phyloP scores from a whole-genome alignment of 2,113 vertebrate genomes.

The Sinosuthora webbiana region DNA sequence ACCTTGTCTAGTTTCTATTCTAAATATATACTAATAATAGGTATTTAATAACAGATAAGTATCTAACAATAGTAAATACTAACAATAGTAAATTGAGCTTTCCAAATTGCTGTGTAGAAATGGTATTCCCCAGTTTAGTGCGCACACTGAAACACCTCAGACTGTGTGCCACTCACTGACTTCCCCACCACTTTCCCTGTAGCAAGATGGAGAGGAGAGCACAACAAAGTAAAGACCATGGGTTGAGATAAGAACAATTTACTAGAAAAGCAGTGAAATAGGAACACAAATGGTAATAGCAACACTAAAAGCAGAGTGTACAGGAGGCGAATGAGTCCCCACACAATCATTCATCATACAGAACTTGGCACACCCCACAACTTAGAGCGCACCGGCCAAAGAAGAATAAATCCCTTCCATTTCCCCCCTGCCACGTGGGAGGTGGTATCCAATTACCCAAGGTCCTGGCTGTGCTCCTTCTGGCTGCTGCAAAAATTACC shows the following conservation, averaged over 20 bases:
- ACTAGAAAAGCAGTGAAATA: background rate
- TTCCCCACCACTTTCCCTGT: too few species aligned
- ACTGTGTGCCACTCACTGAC: background rate
- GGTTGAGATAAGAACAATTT: background rate
- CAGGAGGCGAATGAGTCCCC: accelerated
- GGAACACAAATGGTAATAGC: background rate
- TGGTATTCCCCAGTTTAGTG: background rate
- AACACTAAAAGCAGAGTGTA: background rate
- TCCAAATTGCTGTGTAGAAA: background rate
- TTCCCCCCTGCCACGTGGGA: background rate
- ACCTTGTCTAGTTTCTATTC: too few species aligned
- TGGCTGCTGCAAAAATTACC: background rate
- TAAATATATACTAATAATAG: too few species aligned
- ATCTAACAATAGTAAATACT: too few species aligned
- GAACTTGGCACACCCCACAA: too few species aligned
- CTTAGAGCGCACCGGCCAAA: accelerated
- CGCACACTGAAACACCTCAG: background rate
- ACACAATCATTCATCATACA: accelerated
- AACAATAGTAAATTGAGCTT: background rate
- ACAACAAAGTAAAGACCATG: background rate
- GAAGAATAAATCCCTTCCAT: background rate
- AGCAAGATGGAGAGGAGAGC: background rate
- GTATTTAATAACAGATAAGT: too few species aligned
- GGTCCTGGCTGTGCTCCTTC: accelerated
- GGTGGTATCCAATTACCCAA: background rate